Conservation (phyloP, 2,797 vertebrate genomes). For the Coracias cyanogaster region DNA sequence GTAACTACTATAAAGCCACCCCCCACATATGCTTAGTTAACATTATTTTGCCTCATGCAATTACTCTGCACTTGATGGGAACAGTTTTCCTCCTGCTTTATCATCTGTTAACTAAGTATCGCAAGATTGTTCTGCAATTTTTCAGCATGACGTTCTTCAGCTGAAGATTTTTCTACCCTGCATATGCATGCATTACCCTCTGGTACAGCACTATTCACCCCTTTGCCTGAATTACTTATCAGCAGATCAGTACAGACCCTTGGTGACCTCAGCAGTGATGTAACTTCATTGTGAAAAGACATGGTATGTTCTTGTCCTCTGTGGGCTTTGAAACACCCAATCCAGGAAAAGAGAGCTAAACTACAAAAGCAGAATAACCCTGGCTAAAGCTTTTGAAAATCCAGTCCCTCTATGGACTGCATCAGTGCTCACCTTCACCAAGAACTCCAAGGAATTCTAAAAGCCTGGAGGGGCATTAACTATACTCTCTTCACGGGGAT, state of each 20-base stretch:
- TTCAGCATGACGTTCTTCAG: neutral
- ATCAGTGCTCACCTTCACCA: neutral
- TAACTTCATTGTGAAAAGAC: neutral
- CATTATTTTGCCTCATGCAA: neutral
- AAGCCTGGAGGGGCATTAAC: neutral
- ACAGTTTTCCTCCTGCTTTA: neutral
- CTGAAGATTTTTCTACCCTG: neutral
- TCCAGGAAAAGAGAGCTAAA: neutral
- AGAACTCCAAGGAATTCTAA: neutral
- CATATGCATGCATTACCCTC: neutral
- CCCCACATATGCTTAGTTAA: neutral
- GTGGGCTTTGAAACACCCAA: neutral
- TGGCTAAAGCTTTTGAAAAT: neutral
- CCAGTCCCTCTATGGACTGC: rapidly evolving
- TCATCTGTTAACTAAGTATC: neutral
- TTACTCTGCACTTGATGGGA: neutral
- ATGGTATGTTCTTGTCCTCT: neutral
- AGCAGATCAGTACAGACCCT: neutral
- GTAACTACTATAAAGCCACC: neutral
- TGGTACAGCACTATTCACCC: neutral
- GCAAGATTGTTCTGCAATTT: neutral
- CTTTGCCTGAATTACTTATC: neutral
- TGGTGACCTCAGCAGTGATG: neutral
- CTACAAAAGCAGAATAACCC: neutral
- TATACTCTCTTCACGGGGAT: neutral